A percentile compares a stretch with the other conserved stretches of the same genome.
phyloP scores from a whole-genome alignment of 2,888 invertebrate genomes.

The Malacosoma neustria region DNA sequence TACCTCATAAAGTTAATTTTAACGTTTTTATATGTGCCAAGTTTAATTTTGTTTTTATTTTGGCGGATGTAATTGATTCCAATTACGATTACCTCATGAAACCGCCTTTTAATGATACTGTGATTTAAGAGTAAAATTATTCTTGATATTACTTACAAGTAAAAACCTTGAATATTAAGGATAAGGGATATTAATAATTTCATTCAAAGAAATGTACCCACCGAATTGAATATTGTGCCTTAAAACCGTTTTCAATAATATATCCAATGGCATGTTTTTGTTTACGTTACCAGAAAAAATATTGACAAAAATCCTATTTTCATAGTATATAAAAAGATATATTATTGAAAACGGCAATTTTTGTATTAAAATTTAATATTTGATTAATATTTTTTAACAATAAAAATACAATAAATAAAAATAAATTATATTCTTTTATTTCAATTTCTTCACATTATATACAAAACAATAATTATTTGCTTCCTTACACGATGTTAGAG shows the following conservation, averaged over 20 bases:
- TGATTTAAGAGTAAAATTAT: neutral
- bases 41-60: slow-evolving; percentile 14
- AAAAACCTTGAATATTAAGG: neutral
- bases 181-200: slow-evolving; percentile 1
- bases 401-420: slow-evolving; percentile 50
- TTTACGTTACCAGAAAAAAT: too few species aligned
- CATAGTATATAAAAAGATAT: too few species aligned
- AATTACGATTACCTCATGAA: too few species aligned
- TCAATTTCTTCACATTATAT: slow-evolving; percentile 46
- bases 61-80: too few species aligned
- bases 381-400: slow-evolving; percentile 18
- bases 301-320: too few species aligned
- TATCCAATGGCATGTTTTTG: too few species aligned
- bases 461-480: slow-evolving; percentile 34
- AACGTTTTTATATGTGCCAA: slow-evolving; percentile 5
- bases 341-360: too few species aligned
- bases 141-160: neutral
- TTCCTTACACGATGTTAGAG: slow-evolving; percentile 32
- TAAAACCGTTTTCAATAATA: neutral
- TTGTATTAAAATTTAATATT: neutral
- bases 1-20: slow-evolving; percentile 5
- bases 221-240: neutral
- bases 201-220: neutral
- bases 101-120: neutral
- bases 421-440: slow-evolving; percentile 62